Conservation (phyloP, 1,140 invertebrate species). For the Saccostrea cuccullata region DNA sequence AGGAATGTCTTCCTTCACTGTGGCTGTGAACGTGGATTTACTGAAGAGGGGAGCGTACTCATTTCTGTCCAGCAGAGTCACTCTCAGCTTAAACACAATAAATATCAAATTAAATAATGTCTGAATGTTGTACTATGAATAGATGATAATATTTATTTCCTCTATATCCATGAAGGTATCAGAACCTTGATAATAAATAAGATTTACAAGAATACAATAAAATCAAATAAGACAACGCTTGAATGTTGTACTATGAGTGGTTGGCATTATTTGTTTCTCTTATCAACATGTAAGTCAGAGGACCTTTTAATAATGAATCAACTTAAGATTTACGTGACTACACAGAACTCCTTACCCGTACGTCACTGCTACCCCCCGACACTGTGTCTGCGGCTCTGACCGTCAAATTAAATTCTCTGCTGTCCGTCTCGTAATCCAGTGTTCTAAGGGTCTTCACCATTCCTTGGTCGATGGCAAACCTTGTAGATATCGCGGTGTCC, state of each 20-base stretch:
- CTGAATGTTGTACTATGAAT: no score
- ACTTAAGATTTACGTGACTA: no score
- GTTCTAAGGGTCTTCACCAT: conserved; percentile 7
- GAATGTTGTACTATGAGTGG: no score
- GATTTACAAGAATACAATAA: no score
- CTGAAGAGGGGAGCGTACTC: conserved; percentile 65
- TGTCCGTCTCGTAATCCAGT: conserved; percentile 44
- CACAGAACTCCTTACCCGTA: background rate
- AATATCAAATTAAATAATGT: no score
- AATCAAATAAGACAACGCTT: no score
- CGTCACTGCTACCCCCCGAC: background rate
- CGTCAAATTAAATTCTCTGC: background rate
- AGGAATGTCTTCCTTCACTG: conserved; percentile 98
- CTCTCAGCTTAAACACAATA: background rate
- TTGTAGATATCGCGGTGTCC: background rate
- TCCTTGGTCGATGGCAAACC: conserved; percentile 39
- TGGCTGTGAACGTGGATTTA: conserved; percentile 81
- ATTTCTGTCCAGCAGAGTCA: conserved; percentile 59
- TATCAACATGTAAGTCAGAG: no score
- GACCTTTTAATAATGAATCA: no score
- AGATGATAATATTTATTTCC: no score
- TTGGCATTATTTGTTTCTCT: no score
- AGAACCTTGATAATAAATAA: no score
- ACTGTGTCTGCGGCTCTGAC: conserved; percentile 28
- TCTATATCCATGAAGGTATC: no score